Evolutionary conservation across 2,113 vertebrate species (phyloP), one percentile per base, ranked within the genome.

Genomic region (Pleuronectes platessa): DNA sequence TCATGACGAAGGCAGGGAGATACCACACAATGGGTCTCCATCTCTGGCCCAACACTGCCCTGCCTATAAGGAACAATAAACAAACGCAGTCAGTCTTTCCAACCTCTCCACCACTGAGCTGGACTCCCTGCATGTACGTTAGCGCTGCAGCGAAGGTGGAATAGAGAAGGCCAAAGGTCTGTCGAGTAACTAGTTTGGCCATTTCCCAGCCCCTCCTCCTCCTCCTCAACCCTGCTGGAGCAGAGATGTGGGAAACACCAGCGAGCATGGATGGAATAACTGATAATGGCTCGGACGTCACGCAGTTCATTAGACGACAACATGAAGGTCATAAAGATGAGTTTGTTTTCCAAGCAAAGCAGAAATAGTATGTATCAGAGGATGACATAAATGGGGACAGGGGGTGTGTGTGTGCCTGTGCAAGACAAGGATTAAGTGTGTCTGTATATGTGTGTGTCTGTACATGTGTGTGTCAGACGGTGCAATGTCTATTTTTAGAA

Each of bases 11-110:
- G 78, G 83, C 89, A 76, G 86, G 89, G 89, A 91, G 87, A 90
- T 77, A 74, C 82, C 24, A 83, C 69, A 92, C 93, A 92, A 93
- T 93, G 67, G 76, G 75, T 88, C 86, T 81, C 83, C 91, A 89
- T 89, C 87, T 87, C 89, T 93, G 79, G 26, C 42, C 89, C 68
- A 71, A 82, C 89, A 90, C 86, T 75, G 89, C 80, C 87, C 85
- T 79, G 90, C 87, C 89, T 86, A 42, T 87, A 82, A 88, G 87
- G 91, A 88, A 92, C 89, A 93, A 92, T 90, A 89, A 91, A 93
- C 87, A 88, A 91, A 91, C 49, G 37, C 60, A 59, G 78, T 81
- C 88, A 89, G 81, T 91, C 84, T 88, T 89, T 90, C 86, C 90
- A 88, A 80, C 68, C 90, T 55, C 87, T 58, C 87, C 76, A 62